Evolutionary conservation across 2,888 invertebrate species (phyloP).

Genomic region (Drosophila parthenogenetica): DNA sequence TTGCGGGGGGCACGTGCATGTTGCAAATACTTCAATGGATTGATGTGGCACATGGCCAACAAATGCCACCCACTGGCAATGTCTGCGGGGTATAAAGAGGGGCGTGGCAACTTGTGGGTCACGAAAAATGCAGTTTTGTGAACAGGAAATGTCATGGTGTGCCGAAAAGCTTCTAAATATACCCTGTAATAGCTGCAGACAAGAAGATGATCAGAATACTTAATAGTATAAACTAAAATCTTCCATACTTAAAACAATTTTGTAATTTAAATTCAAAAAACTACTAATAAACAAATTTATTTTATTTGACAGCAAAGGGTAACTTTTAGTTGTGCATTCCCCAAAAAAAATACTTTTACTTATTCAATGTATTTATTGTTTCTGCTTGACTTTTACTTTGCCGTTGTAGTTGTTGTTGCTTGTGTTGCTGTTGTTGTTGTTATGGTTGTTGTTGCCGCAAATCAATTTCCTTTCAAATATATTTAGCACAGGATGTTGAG

Average conservation of each 20-base stretch:
- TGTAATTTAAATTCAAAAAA: too few relatives aligned
- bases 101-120: neutral
- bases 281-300: neutral
- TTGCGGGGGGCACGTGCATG: constrained; percentile 31
- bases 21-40: constrained; percentile 42
- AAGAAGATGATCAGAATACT: too few relatives aligned
- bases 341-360: neutral
- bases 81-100: neutral
- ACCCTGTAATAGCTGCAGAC: constrained; percentile 10
- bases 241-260: too few relatives aligned
- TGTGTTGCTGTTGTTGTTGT: constrained; percentile 8
- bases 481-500: constrained; percentile 66
- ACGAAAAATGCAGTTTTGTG: constrained; percentile 34
- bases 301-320: neutral
- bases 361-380: constrained; percentile 17
- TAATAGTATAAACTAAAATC: too few relatives aligned
- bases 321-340: constrained; percentile 9
- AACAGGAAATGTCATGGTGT: constrained; percentile 35
- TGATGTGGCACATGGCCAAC: constrained; percentile 55
- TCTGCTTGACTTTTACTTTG: constrained; percentile 32
- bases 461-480: constrained; percentile 77
- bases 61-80: constrained; percentile 10
- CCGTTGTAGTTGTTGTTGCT: constrained; percentile 8
- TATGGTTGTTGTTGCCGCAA: constrained; percentile 53
- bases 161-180: constrained; percentile 8